Percentiles rank a stretch among this genome's conserved stretches.
phyloP scores from a whole-genome alignment of 92 coral and sea anemone species.

The Epizoanthus stellaris region DNA sequence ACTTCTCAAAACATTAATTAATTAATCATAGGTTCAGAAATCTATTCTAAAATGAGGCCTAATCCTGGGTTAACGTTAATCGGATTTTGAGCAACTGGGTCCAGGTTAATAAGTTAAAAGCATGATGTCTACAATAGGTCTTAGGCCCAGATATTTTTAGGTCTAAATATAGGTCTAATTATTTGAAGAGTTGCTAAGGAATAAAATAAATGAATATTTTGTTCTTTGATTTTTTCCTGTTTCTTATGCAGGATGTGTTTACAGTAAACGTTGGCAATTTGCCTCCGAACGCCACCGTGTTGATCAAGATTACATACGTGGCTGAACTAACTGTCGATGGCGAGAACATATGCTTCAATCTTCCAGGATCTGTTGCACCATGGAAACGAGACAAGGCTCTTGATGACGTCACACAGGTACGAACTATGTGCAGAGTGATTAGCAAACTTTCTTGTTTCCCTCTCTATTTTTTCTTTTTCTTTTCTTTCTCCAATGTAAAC shows the following conservation, averaged over 20 bases:
- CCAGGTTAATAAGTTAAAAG: background rate
- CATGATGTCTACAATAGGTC: background rate
- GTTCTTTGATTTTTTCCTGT: background rate
- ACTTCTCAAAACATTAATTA: too few relatives aligned
- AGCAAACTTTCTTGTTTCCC: too few relatives aligned
- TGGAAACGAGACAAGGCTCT: constrained; percentile 95
- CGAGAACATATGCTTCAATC: constrained; percentile 84
- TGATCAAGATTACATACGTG: constrained; percentile 93
- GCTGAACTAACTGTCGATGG: constrained; percentile 91
- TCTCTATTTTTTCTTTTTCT: too few relatives aligned
- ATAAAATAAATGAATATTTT: background rate
- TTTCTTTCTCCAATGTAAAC: too few relatives aligned
- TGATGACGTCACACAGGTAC: constrained; percentile 84
- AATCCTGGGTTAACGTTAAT: too few relatives aligned
- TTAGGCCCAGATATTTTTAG: background rate
- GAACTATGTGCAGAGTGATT: too few relatives aligned
- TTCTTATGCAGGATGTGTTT: constrained; percentile 84
- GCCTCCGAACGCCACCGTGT: constrained; percentile 89
- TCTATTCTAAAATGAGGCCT: too few relatives aligned
- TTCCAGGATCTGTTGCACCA: constrained; percentile 96
- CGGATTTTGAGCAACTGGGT: too few relatives aligned
- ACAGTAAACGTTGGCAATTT: constrained; percentile 97
- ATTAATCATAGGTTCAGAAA: too few relatives aligned
- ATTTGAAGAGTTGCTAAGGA: background rate
- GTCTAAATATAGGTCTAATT: background rate